Evolutionary conservation across 2,888 invertebrate genomes (phyloP), one percentile per base, ranked within the genome.

Genomic region (Drosophila cognata): DNA sequence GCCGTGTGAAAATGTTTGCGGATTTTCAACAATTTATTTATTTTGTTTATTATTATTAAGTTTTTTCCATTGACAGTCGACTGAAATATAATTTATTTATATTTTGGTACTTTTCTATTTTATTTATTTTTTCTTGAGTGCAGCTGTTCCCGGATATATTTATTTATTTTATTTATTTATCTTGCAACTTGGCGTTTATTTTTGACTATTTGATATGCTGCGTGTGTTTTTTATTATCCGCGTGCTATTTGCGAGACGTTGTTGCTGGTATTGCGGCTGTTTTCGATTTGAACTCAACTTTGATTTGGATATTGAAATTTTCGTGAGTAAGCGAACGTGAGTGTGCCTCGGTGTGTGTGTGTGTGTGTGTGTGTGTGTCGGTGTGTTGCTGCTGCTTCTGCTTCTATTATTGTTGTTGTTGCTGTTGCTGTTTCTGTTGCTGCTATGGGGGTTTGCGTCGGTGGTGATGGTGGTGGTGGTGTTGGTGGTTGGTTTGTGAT

Each of bases 281-380:
- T 89, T 91, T 91, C 91, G 91, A 91, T 91, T 91, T 91, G 91
- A 91, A 91, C 91, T 91, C 87, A 90, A 91, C 91, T 91, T 91
- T 91, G 91, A 91, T 91, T 91, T 88, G 89, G 89, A 86, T 88
- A 88, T 88, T 88, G 88, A 88, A 88, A 88, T 88, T 90, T 89
- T 90, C 90, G 91, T 81, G 87, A 79, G 83, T 81, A 84, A 80
- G 79, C 78, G 78, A 74, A 72, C 71, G 81, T 75, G 75, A 70
- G 70, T 53, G 52, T 61, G 73, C 66, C 58, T 65, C 46, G 48
- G 57, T 66, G 60, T 68, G 35, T 52, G 48, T 59, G 55, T 36
- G 56, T 48, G 58, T 74, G 57, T 59, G n/a, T n/a, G n/a, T n/a
- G 66, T 62, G 65, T 66, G 68, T 64, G 65, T 69, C 65, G 67